phyloP scores from a whole-genome alignment of 1,140 invertebrate species.

The Drosophila repleta region DNA sequence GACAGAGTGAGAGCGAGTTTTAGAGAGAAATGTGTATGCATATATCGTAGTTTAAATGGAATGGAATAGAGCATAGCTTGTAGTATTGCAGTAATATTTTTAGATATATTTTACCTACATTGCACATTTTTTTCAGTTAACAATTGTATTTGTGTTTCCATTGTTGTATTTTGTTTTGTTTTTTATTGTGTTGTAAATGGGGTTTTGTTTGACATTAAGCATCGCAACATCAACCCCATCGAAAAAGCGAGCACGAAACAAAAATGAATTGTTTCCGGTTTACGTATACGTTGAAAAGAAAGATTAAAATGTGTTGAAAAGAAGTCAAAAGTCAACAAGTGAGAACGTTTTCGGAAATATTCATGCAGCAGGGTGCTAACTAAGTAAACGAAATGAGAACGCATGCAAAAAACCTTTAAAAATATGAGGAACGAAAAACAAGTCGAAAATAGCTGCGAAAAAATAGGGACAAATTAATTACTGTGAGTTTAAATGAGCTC shows the following conservation, averaged over 20 bases:
- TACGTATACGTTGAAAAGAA: conserved; percentile 50
- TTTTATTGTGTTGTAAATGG: conserved; percentile 11
- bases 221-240: conserved; percentile 19
- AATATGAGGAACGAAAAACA: not conserved
- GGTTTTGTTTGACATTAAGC: conserved; percentile 34
- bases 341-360: conserved; percentile 5
- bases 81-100: conserved; percentile 42
- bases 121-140: conserved; percentile 31
- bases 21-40: conserved; percentile 6
- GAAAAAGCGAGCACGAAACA: conserved; percentile 46
- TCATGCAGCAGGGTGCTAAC: conserved; percentile 35
- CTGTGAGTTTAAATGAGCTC: too few relatives aligned
- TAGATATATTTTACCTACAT: conserved; percentile 70
- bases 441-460: not conserved
- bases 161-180: conserved; percentile 28
- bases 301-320: conserved; percentile 37
- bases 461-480: not conserved
- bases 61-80: conserved; percentile 38
- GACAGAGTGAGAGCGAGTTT: not conserved
- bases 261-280: conserved; percentile 48
- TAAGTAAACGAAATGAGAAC: conserved; percentile 22
- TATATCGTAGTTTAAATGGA: conserved; percentile 27
- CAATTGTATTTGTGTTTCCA: conserved; percentile 34
- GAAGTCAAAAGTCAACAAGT: conserved; percentile 21
- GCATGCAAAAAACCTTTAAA: conserved; percentile 25